phyloP scores from a whole-genome alignment of 2,797 vertebrate species.

The Onychomys arenicola region DNA sequence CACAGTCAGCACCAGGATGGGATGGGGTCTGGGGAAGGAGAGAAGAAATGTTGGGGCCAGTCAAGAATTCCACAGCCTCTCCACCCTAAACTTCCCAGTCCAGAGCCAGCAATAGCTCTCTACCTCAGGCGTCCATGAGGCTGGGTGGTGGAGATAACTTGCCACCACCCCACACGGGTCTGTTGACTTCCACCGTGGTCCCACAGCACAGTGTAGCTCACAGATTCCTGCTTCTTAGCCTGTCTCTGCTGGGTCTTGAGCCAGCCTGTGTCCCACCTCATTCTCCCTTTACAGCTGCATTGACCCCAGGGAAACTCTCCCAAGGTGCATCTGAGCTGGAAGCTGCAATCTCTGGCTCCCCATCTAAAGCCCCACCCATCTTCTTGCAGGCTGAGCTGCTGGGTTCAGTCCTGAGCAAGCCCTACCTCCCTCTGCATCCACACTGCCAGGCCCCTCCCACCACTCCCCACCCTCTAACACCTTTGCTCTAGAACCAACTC shows the following conservation, averaged over 20 bases:
- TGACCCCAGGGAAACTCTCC: not conserved
- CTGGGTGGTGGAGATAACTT: not conserved
- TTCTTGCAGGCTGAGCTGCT: not conserved
- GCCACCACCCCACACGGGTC: not conserved
- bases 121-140: accelerated
- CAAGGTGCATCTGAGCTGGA: not conserved
- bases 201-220: not conserved
- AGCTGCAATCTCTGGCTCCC: not conserved
- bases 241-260: not conserved
- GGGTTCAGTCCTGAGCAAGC: not conserved
- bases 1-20: not conserved
- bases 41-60: not conserved
- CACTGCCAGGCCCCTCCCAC: too few species aligned
- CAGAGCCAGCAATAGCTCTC: not conserved
- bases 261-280: too few species aligned
- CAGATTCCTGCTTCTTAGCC: not conserved
- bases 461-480: not conserved
- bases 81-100: not conserved
- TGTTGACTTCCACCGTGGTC: not conserved
- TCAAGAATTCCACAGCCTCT: not conserved
- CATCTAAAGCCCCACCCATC: not conserved
- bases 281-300: not conserved
- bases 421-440: not conserved
- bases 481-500: not conserved
- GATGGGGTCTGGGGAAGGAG: not conserved